A percentile compares a stretch with the other conserved stretches of the same genome.
Conservation (phyloP, 2,797 vertebrate species). For the Fistularia commersonii region DNA sequence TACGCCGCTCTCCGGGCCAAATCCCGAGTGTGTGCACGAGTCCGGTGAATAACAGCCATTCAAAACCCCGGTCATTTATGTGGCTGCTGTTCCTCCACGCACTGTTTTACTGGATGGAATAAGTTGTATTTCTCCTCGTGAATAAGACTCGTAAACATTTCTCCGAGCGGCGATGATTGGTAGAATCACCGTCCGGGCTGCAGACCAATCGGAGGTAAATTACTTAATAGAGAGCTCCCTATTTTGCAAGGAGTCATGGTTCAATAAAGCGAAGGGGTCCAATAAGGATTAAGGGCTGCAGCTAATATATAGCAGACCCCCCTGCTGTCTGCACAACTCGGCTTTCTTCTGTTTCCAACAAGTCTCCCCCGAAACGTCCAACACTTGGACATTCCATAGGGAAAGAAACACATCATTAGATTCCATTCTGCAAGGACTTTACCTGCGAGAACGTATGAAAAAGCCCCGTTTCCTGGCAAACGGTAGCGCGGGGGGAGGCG, state of each 20-base stretch:
- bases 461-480: conserved; percentile 75
- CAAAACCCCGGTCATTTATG: conserved; percentile 32
- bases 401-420: conserved; percentile 74
- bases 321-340: conserved; percentile 49
- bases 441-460: conserved; percentile 67
- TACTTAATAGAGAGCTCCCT: conserved; percentile 61
- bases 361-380: conserved; percentile 55
- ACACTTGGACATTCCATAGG: conserved; percentile 64
- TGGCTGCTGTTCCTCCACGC: conserved; percentile 22
- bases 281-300: conserved; percentile 44
- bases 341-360: conserved; percentile 63
- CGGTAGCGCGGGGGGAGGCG: conserved; percentile 39
- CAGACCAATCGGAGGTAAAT: conserved; percentile 60
- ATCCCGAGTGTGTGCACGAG: conserved; percentile 3
- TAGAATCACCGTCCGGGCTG: conserved; percentile 53
- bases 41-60: conserved; percentile 39
- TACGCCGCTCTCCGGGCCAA: neutral
- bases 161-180: conserved; percentile 52
- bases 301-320: conserved; percentile 54
- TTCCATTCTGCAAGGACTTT: conserved; percentile 73
- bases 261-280: conserved; percentile 54
- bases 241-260: conserved; percentile 66
- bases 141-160: conserved; percentile 59
- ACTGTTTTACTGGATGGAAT: conserved; percentile 50
- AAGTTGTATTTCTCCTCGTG: conserved; percentile 49